Evolutionary conservation across 2,113 vertebrate species (phyloP), one percentile per base, ranked within the genome.

Genomic region (Hemiprocne comata): DNA sequence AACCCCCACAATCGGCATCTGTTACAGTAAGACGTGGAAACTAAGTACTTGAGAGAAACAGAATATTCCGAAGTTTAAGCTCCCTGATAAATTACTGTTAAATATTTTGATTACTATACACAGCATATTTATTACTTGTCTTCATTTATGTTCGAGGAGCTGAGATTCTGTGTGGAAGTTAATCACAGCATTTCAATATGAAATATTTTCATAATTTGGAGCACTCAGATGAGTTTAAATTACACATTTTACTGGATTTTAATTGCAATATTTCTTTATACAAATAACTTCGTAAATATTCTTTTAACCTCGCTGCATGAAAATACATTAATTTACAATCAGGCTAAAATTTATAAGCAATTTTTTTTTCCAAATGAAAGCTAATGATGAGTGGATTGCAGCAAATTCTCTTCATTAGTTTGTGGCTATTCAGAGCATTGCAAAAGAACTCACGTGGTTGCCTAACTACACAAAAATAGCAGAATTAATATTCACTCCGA

Each of bases 401-500:
- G 78, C 61, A 9, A 76, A 92, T 76, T 50, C 71, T 64, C 87
- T 80, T 83, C 75, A 34, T 87, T 73, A 80, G 58, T 20, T 29
- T 10, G 72, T 54, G 79, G 88, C 85, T 93, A 62, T 75, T 73
- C 86, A 81, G 73, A 78, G 84, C 42, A 51, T 55, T 33, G 80
- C 88, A 42, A 51, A 60, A 85, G 88, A 25, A 18, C 91, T 94
- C 93, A 87, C 90, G 87, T 69, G 90, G 73, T n/a, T 25, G 65
- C 70, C 77, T 11, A 78, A 69, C 53, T 46, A 42, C 66, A 64
- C 78, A 61, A 62, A 87, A 85, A 82, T 64, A 57, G 74, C 87
- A 79, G 73, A 91, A 95, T 95, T 93, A 79, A 94, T 91, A 93
- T 95, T 87, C 94, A 15, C 60, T 3, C 18, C 51, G 53, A 93